Percentiles rank a stretch among this genome's conserved stretches.
phyloP scores from a whole-genome alignment of 2,797 vertebrate genomes.

The Argya squamiceps region DNA sequence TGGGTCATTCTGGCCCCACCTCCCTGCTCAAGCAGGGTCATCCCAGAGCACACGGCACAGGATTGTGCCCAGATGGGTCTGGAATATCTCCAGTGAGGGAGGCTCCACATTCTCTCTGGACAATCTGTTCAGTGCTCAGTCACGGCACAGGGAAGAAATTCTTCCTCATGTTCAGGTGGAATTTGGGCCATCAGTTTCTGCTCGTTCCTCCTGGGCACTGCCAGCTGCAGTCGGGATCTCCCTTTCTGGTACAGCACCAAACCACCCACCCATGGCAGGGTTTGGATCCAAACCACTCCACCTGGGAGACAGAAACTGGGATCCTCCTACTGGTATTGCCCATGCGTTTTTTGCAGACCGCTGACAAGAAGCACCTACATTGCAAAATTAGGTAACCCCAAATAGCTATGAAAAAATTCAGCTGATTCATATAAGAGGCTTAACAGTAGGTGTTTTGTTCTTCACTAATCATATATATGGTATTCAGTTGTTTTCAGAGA shows the following conservation, averaged over 20 bases:
- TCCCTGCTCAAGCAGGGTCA: not conserved
- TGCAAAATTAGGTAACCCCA: not conserved
- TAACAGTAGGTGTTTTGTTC: not conserved
- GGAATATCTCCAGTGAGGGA: not conserved
- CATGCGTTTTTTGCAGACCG: not conserved
- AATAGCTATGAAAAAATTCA: not conserved
- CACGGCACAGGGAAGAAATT: not conserved
- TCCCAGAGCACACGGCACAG: not conserved
- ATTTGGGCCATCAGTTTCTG: not conserved
- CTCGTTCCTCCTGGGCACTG: rapidly evolving
- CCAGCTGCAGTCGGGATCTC: not conserved
- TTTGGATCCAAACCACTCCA: not conserved
- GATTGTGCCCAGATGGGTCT: not conserved
- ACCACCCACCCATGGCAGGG: rapidly evolving
- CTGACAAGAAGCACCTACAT: not conserved
- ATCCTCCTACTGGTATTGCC: not conserved
- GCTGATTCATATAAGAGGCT: not conserved
- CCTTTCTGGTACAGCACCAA: not conserved
- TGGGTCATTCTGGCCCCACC: no score
- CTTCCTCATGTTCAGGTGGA: not conserved
- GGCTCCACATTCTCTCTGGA: no score
- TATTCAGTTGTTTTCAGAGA: not conserved
- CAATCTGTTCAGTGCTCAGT: not conserved
- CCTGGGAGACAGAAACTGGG: not conserved
- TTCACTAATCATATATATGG: not conserved